Percentiles rank a stretch among this genome's conserved stretches.
Conservation (phyloP, 2,888 invertebrate genomes). For the Luperina nickerlii region DNA sequence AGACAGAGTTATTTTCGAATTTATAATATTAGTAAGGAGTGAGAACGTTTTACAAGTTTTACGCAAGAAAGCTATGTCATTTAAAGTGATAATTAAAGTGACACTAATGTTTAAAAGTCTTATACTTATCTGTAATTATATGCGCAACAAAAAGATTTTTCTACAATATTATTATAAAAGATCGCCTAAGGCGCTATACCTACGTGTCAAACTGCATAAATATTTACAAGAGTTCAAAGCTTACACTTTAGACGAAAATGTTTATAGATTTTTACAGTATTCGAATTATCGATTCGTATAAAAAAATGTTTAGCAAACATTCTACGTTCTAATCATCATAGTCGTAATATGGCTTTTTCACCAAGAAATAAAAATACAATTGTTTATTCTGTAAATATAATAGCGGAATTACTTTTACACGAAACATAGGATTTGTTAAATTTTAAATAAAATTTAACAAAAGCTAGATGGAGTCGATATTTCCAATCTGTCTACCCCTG, state of each 20-base stretch:
- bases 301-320: conserved; percentile 38
- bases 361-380: neutral
- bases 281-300: neutral
- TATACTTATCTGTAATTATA: neutral
- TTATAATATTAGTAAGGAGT: neutral
- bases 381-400: neutral
- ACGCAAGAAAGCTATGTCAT: neutral
- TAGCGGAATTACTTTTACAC: neutral
- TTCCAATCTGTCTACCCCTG: neutral
- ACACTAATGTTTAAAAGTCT: neutral
- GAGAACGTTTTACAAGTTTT: neutral
- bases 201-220: conserved; percentile 34
- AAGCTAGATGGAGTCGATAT: neutral
- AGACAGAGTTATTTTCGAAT: too few relatives aligned
- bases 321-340: neutral
- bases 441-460: too few relatives aligned
- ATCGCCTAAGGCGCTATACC: neutral
- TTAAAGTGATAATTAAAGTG: neutral
- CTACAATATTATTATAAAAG: conserved; percentile 1
- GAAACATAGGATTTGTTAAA: too few relatives aligned
- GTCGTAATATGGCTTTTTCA: neutral
- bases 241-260: conserved; percentile 43
- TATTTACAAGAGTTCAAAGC: conserved; percentile 59
- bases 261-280: conserved; percentile 31
- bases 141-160: neutral